Evolutionary conservation across 1,140 invertebrate genomes (phyloP).

Genomic region (Neodiprion lecontei): DNA sequence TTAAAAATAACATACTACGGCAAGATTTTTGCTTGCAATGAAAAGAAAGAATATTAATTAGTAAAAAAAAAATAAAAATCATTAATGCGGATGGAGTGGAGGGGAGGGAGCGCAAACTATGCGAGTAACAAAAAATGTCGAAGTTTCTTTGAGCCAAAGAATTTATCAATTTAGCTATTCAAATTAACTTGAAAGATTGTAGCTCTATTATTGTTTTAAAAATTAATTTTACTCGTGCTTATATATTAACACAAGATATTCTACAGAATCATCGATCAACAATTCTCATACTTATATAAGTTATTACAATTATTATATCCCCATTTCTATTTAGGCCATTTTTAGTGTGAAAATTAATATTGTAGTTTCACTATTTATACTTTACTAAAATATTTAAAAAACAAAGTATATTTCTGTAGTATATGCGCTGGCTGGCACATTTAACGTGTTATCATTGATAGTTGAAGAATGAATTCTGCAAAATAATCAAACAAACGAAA

Average conservation of each 20-base stretch:
- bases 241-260: neutral
- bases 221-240: neutral
- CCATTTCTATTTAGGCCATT: neutral
- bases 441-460: no score
- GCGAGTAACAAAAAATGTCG: neutral
- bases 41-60: neutral
- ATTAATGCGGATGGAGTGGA: neutral
- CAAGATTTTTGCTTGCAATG: neutral
- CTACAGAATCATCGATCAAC: constrained; percentile 1
- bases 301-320: neutral
- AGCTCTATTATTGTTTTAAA: neutral
- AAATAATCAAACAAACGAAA: no score
- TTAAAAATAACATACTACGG: neutral
- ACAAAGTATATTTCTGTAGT: neutral
- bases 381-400: neutral
- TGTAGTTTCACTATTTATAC: neutral
- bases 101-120: neutral
- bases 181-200: neutral
- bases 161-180: neutral
- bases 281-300: neutral
- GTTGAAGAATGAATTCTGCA: no score
- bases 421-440: neutral
- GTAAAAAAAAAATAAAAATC: neutral
- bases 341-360: no score
- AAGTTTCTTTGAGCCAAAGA: neutral